Base-by-base conservation (phyloP, 2,888 invertebrate genomes). In the Alloscopus bannaensis region DNA sequence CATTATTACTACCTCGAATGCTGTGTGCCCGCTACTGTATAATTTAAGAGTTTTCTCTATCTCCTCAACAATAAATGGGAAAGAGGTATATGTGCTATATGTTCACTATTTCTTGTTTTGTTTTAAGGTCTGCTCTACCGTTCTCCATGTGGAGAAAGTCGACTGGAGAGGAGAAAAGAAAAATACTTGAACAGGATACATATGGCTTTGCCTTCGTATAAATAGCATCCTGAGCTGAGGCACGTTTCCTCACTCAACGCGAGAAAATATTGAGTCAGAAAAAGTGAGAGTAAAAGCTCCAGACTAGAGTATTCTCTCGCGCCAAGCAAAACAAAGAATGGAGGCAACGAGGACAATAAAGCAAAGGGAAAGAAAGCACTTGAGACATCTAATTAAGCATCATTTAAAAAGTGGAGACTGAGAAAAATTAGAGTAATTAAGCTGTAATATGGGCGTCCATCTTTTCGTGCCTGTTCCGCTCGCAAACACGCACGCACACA, bases 371-470 rank as follows among this genome's bases (percentile, higher is more conserved):
- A 57, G 47, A 65, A 78, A 78, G 52, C 71, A 78, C 78, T 78
- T 78, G 78, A 78, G 78, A 78, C 78, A 66, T 65, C 78, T 78
- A 78, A 78, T 78, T 78, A 78, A 78, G 78, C 78, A 60, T 71
- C 71, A 76, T 78, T 78, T 78, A 78, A 78, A 78, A 78, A 70
- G 66, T 78, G 31, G 65, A 60, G 78, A 78, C 78, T 70, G 64
- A 71, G 78, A 78, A 78, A 78, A 78, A 78, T 78, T 78, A 66
- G 78, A 50, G 71, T 71, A 78, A 78, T 78, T 78, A 78, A 78
- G 78, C 70, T 50, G 71, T 78, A 78, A 71, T 78, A 78, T 66
- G 71, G 78, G 64, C 71, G 70, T 71, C 70, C 77, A 77, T 77
- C 77, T 64, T 77, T 50, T 50, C 29, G 40, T 69, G 40, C 20